These are phyloP conservation scores for Cherax destructor DNA, from an alignment of 1,140 invertebrate species.

Conservation along the genomic window DNA sequence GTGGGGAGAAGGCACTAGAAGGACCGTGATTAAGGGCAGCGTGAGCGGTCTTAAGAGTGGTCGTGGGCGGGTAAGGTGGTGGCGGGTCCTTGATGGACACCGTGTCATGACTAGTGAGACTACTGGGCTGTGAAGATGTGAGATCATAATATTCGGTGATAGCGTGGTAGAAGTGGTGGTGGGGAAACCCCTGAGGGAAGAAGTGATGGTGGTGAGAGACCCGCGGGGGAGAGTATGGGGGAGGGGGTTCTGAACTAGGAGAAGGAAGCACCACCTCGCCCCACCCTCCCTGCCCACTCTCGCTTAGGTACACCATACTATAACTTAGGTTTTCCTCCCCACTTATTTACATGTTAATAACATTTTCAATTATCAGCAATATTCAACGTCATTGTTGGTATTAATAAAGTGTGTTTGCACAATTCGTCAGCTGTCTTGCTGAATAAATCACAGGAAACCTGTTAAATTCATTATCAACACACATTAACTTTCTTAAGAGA, in stretches of 20 bases:
- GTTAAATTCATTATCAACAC: constrained; percentile 4
- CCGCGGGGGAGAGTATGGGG: constrained; percentile 66
- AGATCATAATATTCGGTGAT: constrained; percentile 13
- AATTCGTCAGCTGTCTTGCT: background rate
- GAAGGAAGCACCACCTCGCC: constrained; percentile 49
- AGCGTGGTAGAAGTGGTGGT: constrained; percentile 23
- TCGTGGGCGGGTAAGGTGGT: constrained; percentile 47
- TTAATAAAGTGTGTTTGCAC: background rate
- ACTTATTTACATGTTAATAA: background rate
- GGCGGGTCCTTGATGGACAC: constrained; percentile 30
- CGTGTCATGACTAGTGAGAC: constrained; percentile 19
- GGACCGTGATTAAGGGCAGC: constrained; percentile 70
- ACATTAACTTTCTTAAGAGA: background rate
- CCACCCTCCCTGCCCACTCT: constrained; percentile 40
- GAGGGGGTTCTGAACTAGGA: constrained; percentile 68
- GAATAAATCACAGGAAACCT: background rate
- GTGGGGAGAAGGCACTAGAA: constrained; percentile 68
- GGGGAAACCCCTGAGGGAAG: constrained; percentile 26
- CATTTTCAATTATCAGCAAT: background rate
- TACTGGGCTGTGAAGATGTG: constrained; percentile 38
- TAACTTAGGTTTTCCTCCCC: background rate
- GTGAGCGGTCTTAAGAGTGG: constrained; percentile 45
- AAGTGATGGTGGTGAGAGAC: constrained; percentile 34
- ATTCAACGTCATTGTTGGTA: background rate
- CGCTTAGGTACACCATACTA: constrained; percentile 60